Base-by-base conservation (phyloP, 1,140 invertebrate species). In the Chrysopa pallens region DNA sequence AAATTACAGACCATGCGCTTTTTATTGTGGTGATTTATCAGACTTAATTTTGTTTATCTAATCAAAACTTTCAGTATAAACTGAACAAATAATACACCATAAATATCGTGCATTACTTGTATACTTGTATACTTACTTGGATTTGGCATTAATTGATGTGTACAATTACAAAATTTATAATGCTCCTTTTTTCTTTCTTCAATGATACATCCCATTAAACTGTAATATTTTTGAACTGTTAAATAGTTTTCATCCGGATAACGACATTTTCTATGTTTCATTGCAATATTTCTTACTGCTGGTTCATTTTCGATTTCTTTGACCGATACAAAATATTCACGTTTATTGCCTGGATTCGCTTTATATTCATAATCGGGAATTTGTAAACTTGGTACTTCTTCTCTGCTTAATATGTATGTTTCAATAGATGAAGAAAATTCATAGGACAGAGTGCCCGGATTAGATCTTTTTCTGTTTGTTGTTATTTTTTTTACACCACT, bases 171-270 rank as follows among this genome's bases (percentile, higher is more conserved):
- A 1, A 68, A 47, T 15, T 59, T 48, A 14, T 75, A 49, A 48
- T 79, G 76, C 0, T 70, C 68, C 39, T 71, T 63, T 48, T 72
- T 74, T 28, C 76, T 63, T 45, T 77, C 80, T 48, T 79, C 72
- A 0, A 77, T 74, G 0, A 73, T 73, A 49, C 78, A 80, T 0
- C 74, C 73, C 8, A 70, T 75, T 48, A 77, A 78, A 23, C 74
- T 78, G 44, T 80, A 79, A 48, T 68, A 63, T 0, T 55, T 60
- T 53, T 76, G 74, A 0, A 76, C 70, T 12, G 72, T 57, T 31
- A 78, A 52, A 40, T 66, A 33, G 6, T 33, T 33, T 33, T 33
- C 31, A 33, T 33, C 31, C n/a, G 31, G 31, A 33, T 33, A 33
- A 11, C 31, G 8, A 12, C 31, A 33, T 33, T 33, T 33, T 33